Conservation (phyloP, 2,888 invertebrate genomes). For the Watsonalla cultraria region DNA sequence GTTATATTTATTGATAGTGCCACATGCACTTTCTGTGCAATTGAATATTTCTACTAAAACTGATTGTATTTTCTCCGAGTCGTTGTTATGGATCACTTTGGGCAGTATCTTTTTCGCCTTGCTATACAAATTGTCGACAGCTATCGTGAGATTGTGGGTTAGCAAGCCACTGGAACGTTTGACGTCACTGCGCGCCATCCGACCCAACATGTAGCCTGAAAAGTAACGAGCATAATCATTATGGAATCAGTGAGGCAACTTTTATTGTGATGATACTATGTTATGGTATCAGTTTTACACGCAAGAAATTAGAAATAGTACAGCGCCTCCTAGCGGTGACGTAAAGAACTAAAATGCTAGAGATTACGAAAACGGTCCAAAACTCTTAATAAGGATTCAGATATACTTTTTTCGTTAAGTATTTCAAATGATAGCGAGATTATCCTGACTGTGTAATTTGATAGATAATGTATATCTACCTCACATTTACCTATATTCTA, state of each 20-base stretch:
- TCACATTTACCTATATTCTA: too few species aligned
- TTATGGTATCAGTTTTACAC: too few species aligned
- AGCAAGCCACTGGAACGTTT: conserved; percentile 46
- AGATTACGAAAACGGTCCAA: too few species aligned
- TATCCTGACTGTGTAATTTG: too few species aligned
- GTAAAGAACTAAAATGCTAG: too few species aligned
- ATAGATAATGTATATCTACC: too few species aligned
- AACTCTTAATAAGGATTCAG: too few species aligned
- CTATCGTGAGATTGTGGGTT: conserved; percentile 47
- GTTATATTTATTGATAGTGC: conserved; percentile 41
- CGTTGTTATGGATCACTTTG: conserved; percentile 53
- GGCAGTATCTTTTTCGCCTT: conserved; percentile 55
- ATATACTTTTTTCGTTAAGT: too few species aligned
- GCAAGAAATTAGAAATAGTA: too few species aligned
- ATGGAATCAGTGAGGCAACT: background rate
- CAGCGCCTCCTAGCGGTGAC: too few species aligned
- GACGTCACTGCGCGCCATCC: conserved; percentile 49
- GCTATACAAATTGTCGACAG: conserved; percentile 52
- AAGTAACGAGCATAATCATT: conserved; percentile 9
- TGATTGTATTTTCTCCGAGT: conserved; percentile 46
- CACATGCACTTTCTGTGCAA: conserved; percentile 44
- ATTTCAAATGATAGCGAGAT: too few species aligned
- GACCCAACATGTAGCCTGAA: conserved; percentile 63
- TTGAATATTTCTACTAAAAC: conserved; percentile 52
- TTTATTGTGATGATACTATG: too few species aligned